These are phyloP conservation scores for Helobdella robusta DNA, from an alignment of 2,888 invertebrate species.

Conservation along the genomic window DNA sequence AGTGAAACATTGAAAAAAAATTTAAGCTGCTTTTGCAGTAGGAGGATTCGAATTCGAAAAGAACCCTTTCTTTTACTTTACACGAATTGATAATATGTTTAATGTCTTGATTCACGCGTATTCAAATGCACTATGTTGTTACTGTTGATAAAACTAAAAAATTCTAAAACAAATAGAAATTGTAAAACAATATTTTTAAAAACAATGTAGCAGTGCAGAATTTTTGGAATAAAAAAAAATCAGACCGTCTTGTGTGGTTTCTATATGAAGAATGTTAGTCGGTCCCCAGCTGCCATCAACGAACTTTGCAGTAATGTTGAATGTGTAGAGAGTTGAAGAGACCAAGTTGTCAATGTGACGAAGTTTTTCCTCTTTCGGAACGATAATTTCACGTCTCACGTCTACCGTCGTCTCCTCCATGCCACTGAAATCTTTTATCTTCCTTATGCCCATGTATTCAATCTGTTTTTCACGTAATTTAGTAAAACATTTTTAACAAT, in stretches of 20 bases:
- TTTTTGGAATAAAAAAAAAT: too few species aligned
- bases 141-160: too few species aligned
- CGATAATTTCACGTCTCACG: conserved; percentile 28
- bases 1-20: too few species aligned
- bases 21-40: too few species aligned
- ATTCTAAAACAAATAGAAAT: too few species aligned
- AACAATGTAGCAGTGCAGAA: too few species aligned
- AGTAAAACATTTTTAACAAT: not conserved
- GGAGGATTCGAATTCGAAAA: too few species aligned
- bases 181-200: too few species aligned
- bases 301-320: conserved; percentile 45
- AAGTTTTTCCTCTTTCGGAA: conserved; percentile 38
- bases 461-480: conserved; percentile 35
- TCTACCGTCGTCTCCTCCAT: conserved; percentile 34
- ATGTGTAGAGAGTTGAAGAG: conserved; percentile 44
- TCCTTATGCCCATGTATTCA: conserved; percentile 40
- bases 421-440: conserved; percentile 38
- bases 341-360: conserved; percentile 40
- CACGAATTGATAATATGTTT: too few species aligned
- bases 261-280: conserved; percentile 37
- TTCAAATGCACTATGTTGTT: too few species aligned
- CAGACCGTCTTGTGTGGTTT: conserved; percentile 38
- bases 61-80: too few species aligned
- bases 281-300: conserved; percentile 40
- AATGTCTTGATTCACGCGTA: too few species aligned